A percentile compares a stretch with the other conserved stretches of the same genome.
phyloP scores from a whole-genome alignment of 2,113 vertebrate genomes.

The Tragelaphus buxtoni region DNA sequence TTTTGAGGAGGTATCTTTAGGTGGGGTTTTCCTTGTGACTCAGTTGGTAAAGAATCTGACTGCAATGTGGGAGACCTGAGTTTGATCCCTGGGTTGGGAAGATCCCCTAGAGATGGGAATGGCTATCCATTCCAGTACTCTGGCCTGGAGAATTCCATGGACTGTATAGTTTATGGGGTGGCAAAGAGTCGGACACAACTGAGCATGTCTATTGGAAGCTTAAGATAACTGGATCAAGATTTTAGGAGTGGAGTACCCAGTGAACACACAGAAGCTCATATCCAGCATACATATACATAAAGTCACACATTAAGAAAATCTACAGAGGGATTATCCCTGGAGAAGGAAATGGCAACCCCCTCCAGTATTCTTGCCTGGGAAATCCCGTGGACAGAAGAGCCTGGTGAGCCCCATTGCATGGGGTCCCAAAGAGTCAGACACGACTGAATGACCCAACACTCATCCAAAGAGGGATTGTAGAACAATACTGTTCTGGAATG shows the following conservation, averaged over 20 bases:
- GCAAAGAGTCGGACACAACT: not conserved
- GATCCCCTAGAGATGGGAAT: not conserved
- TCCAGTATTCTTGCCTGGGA: not conserved
- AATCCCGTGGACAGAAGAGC: not conserved
- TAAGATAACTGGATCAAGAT: not conserved
- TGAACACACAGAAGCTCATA: not conserved
- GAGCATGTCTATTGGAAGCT: not conserved
- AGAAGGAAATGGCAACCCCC: not conserved
- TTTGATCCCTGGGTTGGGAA: not conserved
- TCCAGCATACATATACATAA: not conserved
- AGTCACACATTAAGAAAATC: not conserved
- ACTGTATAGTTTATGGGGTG: not conserved
- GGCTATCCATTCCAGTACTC: not conserved
- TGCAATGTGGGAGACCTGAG: not conserved
- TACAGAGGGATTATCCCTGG: not conserved
- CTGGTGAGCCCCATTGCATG: not conserved
- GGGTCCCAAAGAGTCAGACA: not conserved
- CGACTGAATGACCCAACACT: rapidly evolving
- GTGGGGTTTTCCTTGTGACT: not conserved
- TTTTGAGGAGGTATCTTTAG: not conserved
- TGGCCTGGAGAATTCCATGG: not conserved
- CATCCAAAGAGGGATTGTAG: not conserved
- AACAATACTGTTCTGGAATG: not conserved
- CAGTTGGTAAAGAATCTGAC: not conserved
- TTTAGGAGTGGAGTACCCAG: not conserved